Conservation (phyloP, 2,113 vertebrate genomes). For the Lucifuga dentata region DNA sequence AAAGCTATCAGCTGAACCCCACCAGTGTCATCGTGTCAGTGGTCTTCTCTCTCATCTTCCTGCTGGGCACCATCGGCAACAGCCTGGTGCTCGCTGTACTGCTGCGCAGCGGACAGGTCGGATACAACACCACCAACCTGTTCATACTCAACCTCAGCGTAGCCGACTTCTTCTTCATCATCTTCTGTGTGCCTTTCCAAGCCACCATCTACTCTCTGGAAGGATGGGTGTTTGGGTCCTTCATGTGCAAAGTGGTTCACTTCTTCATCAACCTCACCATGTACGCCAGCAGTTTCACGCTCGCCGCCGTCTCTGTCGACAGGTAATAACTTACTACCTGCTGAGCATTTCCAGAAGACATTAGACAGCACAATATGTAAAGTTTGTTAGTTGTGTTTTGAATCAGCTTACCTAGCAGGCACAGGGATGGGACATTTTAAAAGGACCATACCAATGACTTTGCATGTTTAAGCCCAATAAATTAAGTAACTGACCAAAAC, state of each 20-base stretch:
- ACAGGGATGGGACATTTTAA: no score
- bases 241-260: conserved; percentile 91
- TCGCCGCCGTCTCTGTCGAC: conserved; percentile 90
- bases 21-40: conserved; percentile 88
- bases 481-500: no score
- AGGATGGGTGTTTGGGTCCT: conserved; percentile 90
- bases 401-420: no score
- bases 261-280: conserved; percentile 94
- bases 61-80: conserved; percentile 89
- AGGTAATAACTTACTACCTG: conserved; percentile 75
- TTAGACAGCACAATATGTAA: not conserved
- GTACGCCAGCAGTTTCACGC: conserved; percentile 92
- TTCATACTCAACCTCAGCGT: conserved; percentile 93
- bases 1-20: conserved; percentile 85
- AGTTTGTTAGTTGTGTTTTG: no score
- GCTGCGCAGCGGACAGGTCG: conserved; percentile 85
- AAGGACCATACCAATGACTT: no score
- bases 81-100: conserved; percentile 89
- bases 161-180: conserved; percentile 92
- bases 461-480: no score
- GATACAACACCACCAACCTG: conserved; percentile 89
- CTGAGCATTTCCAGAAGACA: not conserved
- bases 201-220: conserved; percentile 91
- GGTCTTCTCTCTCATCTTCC: conserved; percentile 90
- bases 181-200: conserved; percentile 93